Evolutionary conservation across 2,888 invertebrate species (phyloP).

Genomic region (Lumbricus terrestris): DNA sequence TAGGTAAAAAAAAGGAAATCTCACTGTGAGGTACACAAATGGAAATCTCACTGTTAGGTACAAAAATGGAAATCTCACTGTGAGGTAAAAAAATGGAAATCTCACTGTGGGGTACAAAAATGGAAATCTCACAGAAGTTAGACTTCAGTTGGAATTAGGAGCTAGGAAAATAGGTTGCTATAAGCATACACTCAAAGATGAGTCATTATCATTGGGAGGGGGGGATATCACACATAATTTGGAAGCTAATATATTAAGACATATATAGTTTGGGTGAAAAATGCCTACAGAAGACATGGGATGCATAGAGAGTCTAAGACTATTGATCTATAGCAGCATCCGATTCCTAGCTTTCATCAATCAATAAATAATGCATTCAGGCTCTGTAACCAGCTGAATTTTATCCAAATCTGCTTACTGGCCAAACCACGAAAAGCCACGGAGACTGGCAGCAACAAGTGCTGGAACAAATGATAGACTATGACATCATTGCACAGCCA

Average conservation of each 20-base stretch:
- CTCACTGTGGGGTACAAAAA: too few species aligned
- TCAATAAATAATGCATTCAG: not conserved
- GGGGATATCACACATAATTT: not conserved
- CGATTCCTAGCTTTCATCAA: not conserved
- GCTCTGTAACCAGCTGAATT: not conserved
- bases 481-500: not conserved
- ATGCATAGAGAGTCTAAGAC: not conserved
- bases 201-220: not conserved
- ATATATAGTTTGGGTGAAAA: not conserved
- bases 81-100: too few species aligned
- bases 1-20: too few species aligned
- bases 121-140: too few species aligned
- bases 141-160: not conserved
- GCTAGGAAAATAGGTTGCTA: not conserved
- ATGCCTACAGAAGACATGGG: not conserved
- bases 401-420: not conserved
- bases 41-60: not conserved
- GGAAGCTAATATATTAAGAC: not conserved
- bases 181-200: not conserved
- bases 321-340: not conserved
- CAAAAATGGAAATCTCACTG: too few species aligned
- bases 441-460: not conserved
- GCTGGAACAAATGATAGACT: too few species aligned
- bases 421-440: not conserved
- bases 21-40: too few species aligned